phyloP scores from a whole-genome alignment of 2,113 vertebrate species.

The Promerops cafer region DNA sequence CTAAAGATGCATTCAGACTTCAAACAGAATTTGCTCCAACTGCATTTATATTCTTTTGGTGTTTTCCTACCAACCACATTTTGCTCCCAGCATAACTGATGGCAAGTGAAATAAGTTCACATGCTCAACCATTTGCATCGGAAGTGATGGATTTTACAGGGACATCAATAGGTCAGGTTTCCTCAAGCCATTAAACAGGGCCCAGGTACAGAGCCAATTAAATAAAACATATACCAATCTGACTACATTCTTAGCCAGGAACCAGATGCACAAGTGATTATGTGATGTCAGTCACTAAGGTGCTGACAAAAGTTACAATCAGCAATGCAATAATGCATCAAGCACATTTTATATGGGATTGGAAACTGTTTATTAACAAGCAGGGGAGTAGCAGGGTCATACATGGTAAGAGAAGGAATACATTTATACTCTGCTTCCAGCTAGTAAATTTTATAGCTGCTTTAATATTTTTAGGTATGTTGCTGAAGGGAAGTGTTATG shows the following conservation, averaged over 20 bases:
- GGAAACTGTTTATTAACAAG: conserved; percentile 25
- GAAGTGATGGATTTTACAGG: conserved; percentile 40
- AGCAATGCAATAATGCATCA: not conserved
- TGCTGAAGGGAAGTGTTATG: conserved; percentile 19
- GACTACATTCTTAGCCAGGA: not conserved
- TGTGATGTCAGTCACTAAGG: not conserved
- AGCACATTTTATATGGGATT: not conserved
- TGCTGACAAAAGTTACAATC: conserved; percentile 34
- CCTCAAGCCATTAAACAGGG: not conserved
- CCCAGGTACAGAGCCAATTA: conserved; percentile 27
- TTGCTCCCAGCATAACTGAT: not conserved
- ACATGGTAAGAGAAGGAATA: not conserved
- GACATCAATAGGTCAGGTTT: conserved; percentile 33
- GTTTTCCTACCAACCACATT: not conserved
- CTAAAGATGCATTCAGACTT: not conserved
- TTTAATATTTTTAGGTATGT: conserved; percentile 25
- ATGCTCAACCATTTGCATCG: not conserved
- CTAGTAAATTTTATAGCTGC: conserved; percentile 48
- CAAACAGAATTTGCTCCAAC: not conserved
- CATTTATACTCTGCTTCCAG: conserved; percentile 18
- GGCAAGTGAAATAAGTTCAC: conserved; percentile 9
- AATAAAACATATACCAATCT: not conserved
- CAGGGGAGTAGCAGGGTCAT: not conserved
- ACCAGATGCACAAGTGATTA: not conserved
- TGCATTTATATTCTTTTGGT: not conserved